A percentile compares a stretch with the other conserved stretches of the same genome.
Conservation (phyloP, 2,113 vertebrate species). For the Capreolus pygargus region DNA sequence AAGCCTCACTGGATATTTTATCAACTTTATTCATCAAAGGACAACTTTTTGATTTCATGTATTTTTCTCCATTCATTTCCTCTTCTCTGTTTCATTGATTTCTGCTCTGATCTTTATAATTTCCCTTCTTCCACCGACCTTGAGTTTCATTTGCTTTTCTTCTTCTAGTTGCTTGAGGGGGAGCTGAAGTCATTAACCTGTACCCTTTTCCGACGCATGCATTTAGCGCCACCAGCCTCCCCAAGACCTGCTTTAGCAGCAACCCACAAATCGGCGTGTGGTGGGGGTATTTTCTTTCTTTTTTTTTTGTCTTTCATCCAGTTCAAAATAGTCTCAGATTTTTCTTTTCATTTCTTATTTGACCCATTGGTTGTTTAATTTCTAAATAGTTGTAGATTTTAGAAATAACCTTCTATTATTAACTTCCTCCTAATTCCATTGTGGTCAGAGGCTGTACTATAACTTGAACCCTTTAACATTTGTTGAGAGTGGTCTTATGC, state of each 20-base stretch:
- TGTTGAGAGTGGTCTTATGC: background rate
- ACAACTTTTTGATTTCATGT: background rate
- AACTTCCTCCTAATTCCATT: background rate
- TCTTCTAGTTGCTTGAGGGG: background rate
- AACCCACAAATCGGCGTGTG: no score
- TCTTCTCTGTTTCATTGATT: background rate
- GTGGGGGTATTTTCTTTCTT: background rate
- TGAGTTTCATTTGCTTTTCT: background rate
- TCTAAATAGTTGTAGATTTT: background rate
- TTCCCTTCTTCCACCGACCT: background rate
- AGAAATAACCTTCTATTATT: background rate
- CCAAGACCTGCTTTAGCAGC: accelerated
- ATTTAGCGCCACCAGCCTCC: accelerated
- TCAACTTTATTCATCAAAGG: background rate
- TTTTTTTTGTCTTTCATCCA: background rate
- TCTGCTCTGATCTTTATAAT: background rate
- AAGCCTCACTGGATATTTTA: background rate
- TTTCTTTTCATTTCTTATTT: background rate
- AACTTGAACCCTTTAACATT: background rate
- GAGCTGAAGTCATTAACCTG: background rate
- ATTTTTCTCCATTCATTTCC: background rate
- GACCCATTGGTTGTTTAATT: background rate
- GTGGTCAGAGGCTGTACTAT: background rate
- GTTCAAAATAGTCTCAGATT: background rate
- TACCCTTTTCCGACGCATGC: accelerated